Evolutionary conservation across 2,113 vertebrate species (phyloP), one percentile per base, ranked within the genome.

Genomic region (Ctenomys sociabilis): DNA sequence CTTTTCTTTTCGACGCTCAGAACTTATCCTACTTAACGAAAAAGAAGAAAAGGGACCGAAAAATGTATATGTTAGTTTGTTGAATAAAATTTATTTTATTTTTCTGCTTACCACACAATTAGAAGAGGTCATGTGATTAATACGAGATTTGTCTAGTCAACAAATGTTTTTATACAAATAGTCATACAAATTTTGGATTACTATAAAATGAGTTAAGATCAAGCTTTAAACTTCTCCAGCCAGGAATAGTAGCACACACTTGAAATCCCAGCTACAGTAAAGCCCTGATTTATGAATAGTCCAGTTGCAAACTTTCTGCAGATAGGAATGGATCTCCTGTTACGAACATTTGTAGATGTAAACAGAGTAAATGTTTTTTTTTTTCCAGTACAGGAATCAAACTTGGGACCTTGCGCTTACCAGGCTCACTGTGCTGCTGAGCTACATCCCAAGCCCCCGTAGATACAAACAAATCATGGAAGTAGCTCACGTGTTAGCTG

Each of bases 1-100:
- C 96, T 99, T 99, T 98, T 99, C 99, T 98, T 99, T 99, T 92
- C 99, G 98, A 59, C 99, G 99, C 90, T 99, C 99, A 0, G 99
- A 99, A 97, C 99, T 99, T 98, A 99, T 99, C 98, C 99, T 99
- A 95, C 0, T 85, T 88, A 97, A 97, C 84, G 7, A 19, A 16
- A 26, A 1, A 4, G 19, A n/a, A 0, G 26, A 66, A 77, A 49
- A 89, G 26, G 49, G 17, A 93, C 8, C 59, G 22, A 85, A 91
- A 91, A 40, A 28, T 59, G 81, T 64, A 35, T 86, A 52, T 7
- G 22, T 96, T 85, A 96, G 52, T 87, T 37, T 93, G 85, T 95
- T 83, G 17, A 94, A 91, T 91, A 90, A 91, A 92, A 95, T 32
- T 84, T 78, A 93, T 72, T 95, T 96, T 91, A 88, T 93, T 91